Evolutionary conservation across 2,888 invertebrate genomes (phyloP).

Genomic region (Tortrix viridana): DNA sequence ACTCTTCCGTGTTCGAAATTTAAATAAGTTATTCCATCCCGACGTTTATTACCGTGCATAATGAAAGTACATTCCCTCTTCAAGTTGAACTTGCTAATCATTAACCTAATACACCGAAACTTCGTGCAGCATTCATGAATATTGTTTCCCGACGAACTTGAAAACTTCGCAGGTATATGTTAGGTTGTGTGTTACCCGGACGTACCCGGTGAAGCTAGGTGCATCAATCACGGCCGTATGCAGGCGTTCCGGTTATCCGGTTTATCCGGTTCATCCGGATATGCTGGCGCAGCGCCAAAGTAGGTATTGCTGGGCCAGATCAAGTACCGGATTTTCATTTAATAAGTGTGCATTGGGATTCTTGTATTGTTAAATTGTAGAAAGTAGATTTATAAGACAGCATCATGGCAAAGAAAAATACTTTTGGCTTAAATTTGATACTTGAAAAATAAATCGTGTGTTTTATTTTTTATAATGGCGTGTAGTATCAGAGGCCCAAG

Average conservation of each 20-base stretch:
- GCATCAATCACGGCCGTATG: constrained; percentile 42
- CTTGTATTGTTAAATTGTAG: too few species aligned
- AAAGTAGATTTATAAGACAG: too few species aligned
- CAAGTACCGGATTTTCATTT: background rate
- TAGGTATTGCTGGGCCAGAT: constrained; percentile 1
- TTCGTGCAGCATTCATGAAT: background rate
- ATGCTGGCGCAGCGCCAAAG: constrained; percentile 1
- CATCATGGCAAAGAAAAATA: too few species aligned
- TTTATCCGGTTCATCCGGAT: background rate
- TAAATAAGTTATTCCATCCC: too few species aligned
- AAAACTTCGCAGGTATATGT: background rate
- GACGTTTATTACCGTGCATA: too few species aligned
- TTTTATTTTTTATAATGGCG: too few species aligned
- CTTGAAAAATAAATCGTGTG: too few species aligned
- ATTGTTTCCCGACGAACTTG: background rate
- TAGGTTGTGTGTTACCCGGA: constrained; percentile 40
- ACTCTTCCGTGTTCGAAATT: too few species aligned
- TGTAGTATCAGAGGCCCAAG: too few species aligned
- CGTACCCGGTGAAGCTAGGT: constrained; percentile 38
- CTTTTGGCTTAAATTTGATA: too few species aligned
- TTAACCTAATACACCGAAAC: background rate
- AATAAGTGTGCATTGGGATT: constrained; percentile 2
- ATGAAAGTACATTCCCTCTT: too few species aligned
- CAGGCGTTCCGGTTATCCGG: constrained; percentile 37
- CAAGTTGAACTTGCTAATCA: background rate